phyloP scores from a whole-genome alignment of 2,113 vertebrate species.

The Hypanus sabinus region DNA sequence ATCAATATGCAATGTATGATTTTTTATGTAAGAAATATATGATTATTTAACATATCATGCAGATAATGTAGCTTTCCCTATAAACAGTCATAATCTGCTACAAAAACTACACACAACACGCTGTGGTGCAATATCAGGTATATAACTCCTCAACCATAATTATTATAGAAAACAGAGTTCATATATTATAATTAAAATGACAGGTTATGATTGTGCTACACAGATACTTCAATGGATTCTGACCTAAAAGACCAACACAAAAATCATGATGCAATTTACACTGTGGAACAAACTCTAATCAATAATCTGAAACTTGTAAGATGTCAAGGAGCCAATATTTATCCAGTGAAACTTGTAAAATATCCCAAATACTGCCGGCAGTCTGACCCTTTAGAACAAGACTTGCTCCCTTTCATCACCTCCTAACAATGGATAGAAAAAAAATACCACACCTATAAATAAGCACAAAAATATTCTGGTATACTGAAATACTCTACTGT shows the following conservation, averaged over 20 bases:
- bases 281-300: conserved; percentile 81
- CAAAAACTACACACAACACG: conserved; percentile 65
- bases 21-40: conserved; percentile 58
- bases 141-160: conserved; percentile 46
- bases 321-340: conserved; percentile 42
- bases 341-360: conserved; percentile 85
- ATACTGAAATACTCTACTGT: conserved; percentile 80
- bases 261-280: conserved; percentile 84
- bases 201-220: conserved; percentile 77
- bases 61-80: conserved; percentile 70
- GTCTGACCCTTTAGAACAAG: conserved; percentile 95
- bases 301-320: conserved; percentile 98
- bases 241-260: conserved; percentile 66
- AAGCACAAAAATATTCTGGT: conserved; percentile 84
- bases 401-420: conserved; percentile 95
- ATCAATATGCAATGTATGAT: conserved; percentile 43
- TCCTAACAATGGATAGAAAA: conserved; percentile 83
- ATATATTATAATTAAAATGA: conserved; percentile 38
- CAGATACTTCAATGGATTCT: conserved; percentile 68
- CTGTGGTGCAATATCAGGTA: conserved; percentile 65
- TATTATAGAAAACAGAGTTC: conserved; percentile 38
- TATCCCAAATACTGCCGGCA: conserved; percentile 99
- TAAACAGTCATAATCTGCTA: conserved; percentile 64
- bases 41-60: conserved; percentile 62
- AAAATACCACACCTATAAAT: conserved; percentile 99